phyloP scores from a whole-genome alignment of 2,113 vertebrate genomes.

The Peromyscus maniculatus region DNA sequence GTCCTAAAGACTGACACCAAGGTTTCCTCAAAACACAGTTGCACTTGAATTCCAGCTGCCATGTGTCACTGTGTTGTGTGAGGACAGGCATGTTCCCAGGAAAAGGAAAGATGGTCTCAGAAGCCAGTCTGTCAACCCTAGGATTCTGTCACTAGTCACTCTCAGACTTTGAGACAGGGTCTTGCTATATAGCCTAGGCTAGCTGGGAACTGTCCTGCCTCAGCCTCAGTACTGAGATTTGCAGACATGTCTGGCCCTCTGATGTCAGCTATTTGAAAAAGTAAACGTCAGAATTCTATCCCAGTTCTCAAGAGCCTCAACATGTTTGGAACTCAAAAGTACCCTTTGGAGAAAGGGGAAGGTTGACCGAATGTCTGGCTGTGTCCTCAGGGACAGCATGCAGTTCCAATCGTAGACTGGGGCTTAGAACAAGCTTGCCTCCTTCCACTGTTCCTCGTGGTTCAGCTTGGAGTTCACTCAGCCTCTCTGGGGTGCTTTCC shows the following conservation, averaged over 20 bases:
- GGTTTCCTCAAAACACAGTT: not conserved
- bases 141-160: not conserved
- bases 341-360: not conserved
- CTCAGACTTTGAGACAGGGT: not conserved
- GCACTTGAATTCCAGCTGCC: not conserved
- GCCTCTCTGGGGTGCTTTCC: not conserved
- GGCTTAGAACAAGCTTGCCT: not conserved
- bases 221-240: not conserved
- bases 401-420: fast-evolving
- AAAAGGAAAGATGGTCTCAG: fast-evolving
- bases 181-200: not conserved
- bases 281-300: not conserved
- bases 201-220: not conserved
- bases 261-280: not conserved
- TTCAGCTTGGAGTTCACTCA: fast-evolving
- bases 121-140: fast-evolving
- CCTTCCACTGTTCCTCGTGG: fast-evolving
- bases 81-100: not conserved
- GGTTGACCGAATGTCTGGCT: fast-evolving
- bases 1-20: not conserved
- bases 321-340: not conserved
- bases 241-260: not conserved
- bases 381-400: fast-evolving
- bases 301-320: not conserved
- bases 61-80: fast-evolving